Evolutionary conservation across 2,797 vertebrate genomes (phyloP).

Genomic region (Macrochelys suwanniensis): DNA sequence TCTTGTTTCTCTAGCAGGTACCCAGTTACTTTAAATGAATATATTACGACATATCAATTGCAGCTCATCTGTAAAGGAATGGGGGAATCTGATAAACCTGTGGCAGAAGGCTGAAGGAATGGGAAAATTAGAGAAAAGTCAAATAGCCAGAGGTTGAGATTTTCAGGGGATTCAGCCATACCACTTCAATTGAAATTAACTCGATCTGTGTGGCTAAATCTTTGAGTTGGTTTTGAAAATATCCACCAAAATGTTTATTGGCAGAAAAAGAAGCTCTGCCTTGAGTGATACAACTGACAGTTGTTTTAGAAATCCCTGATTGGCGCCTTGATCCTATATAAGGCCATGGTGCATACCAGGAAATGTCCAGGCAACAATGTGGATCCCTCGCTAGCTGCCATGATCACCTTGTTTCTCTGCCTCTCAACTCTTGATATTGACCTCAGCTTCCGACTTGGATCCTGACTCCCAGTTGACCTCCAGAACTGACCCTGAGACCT

Average conservation of each 20-base stretch:
- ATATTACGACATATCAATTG: background rate
- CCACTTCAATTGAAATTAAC: background rate
- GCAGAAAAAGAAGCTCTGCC: too few relatives aligned
- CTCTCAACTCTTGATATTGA: too few relatives aligned
- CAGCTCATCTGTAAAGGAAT: background rate
- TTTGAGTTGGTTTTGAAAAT: background rate
- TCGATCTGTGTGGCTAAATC: background rate
- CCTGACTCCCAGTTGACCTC: too few relatives aligned
- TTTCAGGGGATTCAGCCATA: background rate
- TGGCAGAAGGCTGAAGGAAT: background rate
- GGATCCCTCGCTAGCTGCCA: too few relatives aligned
- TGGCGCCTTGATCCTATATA: too few relatives aligned
- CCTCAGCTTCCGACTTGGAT: too few relatives aligned
- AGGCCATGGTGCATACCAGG: too few relatives aligned
- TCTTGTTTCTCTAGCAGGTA: background rate
- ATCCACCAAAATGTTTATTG: background rate
- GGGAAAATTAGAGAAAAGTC: background rate
- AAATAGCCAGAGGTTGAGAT: background rate
- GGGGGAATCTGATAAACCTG: background rate
- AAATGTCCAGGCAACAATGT: too few relatives aligned
- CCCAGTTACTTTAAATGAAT: background rate
- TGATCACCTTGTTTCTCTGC: too few relatives aligned
- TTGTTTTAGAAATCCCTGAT: too few relatives aligned
- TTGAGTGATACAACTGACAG: too few relatives aligned
- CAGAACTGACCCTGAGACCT: too few relatives aligned